Evolutionary conservation across 2,888 invertebrate genomes (phyloP), one percentile per base, ranked within the genome.

Genomic region (Tenthredo scrophulariae): DNA sequence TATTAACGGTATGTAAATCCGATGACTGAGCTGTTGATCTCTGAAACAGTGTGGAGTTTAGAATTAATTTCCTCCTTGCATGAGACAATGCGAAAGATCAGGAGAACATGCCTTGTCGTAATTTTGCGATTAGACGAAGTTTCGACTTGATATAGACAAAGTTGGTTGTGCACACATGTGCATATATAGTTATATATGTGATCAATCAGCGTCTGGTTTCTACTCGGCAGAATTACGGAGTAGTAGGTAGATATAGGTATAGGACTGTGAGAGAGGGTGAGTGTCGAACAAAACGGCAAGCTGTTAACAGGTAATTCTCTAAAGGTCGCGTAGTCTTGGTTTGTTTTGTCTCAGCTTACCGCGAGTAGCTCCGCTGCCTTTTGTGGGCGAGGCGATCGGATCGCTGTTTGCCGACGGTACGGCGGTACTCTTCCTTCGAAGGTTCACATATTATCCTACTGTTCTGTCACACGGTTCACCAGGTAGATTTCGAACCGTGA

Each of bases 341-440:
- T 67, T 46, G 43, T 67, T 70, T 83, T 67, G 37, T 43, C 67
- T 29, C 65, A 46, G 46, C 29, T 40, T 43, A 9, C 29, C 65
- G 67, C 65, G 46, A 65, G 86, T 87, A 87, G 86, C 87, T 37
- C 75, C 87, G 86, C 86, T 86, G 86, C 89, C 89, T 89, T 89
- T 89, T 88, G 88, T 86, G 89, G 88, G 43, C 85, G 58, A 83
- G 85, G 85, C 87, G 89, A 89, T 89, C 87, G 87, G 85, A 89
- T 89, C 88, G 89, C 89, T 89, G 89, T 89, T 86, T 89, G 89
- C 90, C 89, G 87, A 85, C 86, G 86, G 85, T 85, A 85, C 85
- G 87, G 86, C 83, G 75, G 43, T 22, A 37, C 83, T 83, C 83
- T 83, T 83, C 46, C 67, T 29, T 46, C 67, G 67, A 22, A 40